phyloP scores from a whole-genome alignment of 30 jellyfish, hydroid and myxozoan genomes.

The Pseudorhiza aurosa region DNA sequence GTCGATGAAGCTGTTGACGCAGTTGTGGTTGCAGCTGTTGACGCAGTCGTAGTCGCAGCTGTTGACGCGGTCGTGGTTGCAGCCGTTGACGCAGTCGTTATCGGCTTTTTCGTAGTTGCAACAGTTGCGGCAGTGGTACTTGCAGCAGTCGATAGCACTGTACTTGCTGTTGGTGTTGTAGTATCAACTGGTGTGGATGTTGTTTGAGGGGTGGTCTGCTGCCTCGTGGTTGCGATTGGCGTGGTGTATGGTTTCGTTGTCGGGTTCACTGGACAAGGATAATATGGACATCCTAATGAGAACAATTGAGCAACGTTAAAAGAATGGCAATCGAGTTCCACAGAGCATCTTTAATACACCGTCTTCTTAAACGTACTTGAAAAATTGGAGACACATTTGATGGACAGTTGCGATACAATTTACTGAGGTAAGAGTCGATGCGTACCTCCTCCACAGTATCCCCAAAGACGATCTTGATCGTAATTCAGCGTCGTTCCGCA shows the following conservation, averaged over 20 bases:
- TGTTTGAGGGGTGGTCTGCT: not conserved
- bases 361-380: too few relatives aligned
- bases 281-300: slow-evolving; percentile 28
- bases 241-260: slow-evolving; percentile 39
- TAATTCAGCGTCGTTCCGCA: slow-evolving; percentile 81
- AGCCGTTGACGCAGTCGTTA: slow-evolving; percentile 26
- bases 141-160: slow-evolving; percentile 22
- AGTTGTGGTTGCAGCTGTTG: slow-evolving; percentile 57
- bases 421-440: too few relatives aligned
- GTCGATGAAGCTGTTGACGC: slow-evolving; percentile 35
- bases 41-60: slow-evolving; percentile 54
- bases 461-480: slow-evolving; percentile 94
- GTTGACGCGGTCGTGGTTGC: slow-evolving; percentile 19
- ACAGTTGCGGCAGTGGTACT: slow-evolving; percentile 61
- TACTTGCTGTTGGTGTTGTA: slow-evolving; percentile 10
- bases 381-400: not conserved
- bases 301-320: not conserved
- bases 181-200: not conserved
- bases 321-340: too few relatives aligned
- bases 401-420: not conserved
- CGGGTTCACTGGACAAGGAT: slow-evolving; percentile 32
- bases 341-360: too few relatives aligned
- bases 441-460: slow-evolving; percentile 72
- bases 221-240: not conserved
- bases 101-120: slow-evolving; percentile 39